phyloP scores from a whole-genome alignment of 2,113 vertebrate genomes.

The Zootoca vivipara region DNA sequence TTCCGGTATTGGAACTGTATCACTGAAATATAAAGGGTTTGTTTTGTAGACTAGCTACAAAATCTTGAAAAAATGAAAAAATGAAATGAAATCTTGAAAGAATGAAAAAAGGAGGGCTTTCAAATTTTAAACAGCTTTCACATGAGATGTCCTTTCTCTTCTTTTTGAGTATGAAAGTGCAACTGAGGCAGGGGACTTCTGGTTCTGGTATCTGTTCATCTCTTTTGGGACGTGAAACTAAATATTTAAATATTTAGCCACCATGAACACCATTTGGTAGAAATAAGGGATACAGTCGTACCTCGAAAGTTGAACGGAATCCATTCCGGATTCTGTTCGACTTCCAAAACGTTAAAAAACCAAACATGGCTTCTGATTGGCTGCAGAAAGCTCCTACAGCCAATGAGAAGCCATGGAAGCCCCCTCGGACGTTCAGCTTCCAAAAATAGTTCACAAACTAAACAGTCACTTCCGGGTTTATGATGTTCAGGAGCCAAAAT shows the following conservation, averaged over 20 bases:
- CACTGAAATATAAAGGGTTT: neutral
- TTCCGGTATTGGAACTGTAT: neutral
- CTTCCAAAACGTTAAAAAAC: too few species aligned
- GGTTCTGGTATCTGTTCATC: neutral
- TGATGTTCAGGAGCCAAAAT: too few species aligned
- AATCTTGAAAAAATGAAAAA: neutral
- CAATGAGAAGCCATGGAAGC: too few species aligned
- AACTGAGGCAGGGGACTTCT: neutral
- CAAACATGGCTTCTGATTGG: too few species aligned
- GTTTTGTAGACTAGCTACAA: neutral
- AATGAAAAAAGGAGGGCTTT: neutral
- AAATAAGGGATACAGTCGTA: neutral
- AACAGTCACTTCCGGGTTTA: too few species aligned
- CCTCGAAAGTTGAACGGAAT: too few species aligned
- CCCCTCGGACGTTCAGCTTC: too few species aligned
- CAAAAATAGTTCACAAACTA: too few species aligned
- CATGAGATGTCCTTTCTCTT: neutral
- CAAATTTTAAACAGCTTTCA: neutral
- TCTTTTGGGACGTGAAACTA: neutral
- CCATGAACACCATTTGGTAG: neutral
- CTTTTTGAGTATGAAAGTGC: neutral
- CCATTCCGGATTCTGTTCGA: too few species aligned
- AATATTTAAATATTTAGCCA: neutral
- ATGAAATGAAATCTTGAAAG: neutral
- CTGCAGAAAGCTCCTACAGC: too few species aligned